Evolutionary conservation across 2,888 invertebrate species (phyloP).

Genomic region (Pyralis farinalis): DNA sequence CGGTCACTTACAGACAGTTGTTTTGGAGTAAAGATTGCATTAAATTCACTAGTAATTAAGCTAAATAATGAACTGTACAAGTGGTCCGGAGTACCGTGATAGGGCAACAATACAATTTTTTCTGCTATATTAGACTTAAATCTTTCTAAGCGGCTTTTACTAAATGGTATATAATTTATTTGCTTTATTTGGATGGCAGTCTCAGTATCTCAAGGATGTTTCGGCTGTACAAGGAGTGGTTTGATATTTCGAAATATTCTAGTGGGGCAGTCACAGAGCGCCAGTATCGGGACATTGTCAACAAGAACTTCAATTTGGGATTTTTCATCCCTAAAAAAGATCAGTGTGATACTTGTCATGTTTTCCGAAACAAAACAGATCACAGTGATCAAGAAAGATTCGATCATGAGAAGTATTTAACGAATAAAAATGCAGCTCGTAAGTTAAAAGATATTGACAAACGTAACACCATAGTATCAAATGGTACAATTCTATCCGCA

Average conservation of each 20-base stretch:
- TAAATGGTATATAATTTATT: too few species aligned
- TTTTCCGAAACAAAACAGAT: neutral
- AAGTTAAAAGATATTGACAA: conserved; percentile 1
- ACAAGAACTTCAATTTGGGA: conserved; percentile 6
- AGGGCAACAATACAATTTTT: too few species aligned
- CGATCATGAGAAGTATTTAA: neutral
- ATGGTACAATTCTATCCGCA: neutral
- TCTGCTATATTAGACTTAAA: too few species aligned
- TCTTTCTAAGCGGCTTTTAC: too few species aligned
- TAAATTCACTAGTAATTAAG: too few species aligned
- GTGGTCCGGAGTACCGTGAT: too few species aligned
- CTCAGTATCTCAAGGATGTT: conserved; percentile 15
- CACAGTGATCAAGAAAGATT: conserved; percentile 3
- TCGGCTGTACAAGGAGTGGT: conserved; percentile 19
- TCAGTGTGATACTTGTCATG: conserved; percentile 1
- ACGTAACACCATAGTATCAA: neutral
- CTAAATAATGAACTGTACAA: too few species aligned
- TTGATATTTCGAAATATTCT: conserved; percentile 7
- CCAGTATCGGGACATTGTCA: conserved; percentile 14
- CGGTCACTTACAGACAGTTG: too few species aligned
- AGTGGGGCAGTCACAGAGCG: conserved; percentile 13
- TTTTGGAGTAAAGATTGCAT: too few species aligned
- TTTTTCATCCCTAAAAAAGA: conserved; percentile 7
- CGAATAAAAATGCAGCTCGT: neutral
- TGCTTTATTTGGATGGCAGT: conserved; percentile 14